These are phyloP conservation scores for Larimichthys crocea DNA, from an alignment of 2,113 vertebrate species.

Conservation along the genomic window DNA sequence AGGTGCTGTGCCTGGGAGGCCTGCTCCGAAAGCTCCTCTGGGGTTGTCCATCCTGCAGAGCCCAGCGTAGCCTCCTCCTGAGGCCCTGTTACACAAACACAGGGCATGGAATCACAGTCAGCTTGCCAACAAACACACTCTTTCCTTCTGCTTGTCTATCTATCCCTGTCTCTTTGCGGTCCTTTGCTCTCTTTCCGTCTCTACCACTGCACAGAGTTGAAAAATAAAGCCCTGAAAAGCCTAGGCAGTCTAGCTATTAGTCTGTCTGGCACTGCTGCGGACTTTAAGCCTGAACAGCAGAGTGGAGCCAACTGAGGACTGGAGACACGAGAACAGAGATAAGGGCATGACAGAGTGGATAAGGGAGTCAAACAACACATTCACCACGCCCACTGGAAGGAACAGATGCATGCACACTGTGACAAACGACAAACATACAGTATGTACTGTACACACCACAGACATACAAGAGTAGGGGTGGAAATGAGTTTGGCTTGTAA, in stretches of 20 bases:
- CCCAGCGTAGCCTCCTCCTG: slow-evolving; percentile 84
- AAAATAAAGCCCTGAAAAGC: slow-evolving; percentile 78
- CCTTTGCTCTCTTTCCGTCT: slow-evolving; percentile 23
- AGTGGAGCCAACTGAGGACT: slow-evolving; percentile 65
- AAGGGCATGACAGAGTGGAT: slow-evolving; percentile 68
- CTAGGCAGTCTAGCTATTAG: slow-evolving; percentile 68
- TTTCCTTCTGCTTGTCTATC: not conserved
- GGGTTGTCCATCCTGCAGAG: slow-evolving; percentile 81
- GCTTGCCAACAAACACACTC: slow-evolving; percentile 45
- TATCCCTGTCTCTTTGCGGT: not conserved
- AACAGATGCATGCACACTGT: slow-evolving; percentile 48
- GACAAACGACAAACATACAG: slow-evolving; percentile 46
- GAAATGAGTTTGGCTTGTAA: slow-evolving; percentile 13
- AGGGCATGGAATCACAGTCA: slow-evolving; percentile 84
- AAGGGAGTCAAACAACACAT: slow-evolving; percentile 71
- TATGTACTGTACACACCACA: slow-evolving; percentile 7
- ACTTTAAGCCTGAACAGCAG: slow-evolving; percentile 54
- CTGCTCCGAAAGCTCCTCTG: slow-evolving; percentile 85
- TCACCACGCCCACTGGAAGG: slow-evolving; percentile 70
- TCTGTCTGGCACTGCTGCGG: slow-evolving; percentile 54
- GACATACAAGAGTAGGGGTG: not conserved
- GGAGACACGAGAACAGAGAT: slow-evolving; percentile 69
- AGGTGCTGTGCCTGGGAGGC: slow-evolving; percentile 83
- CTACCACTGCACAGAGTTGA: slow-evolving; percentile 60
- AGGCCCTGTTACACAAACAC: slow-evolving; percentile 85